Percentiles rank a stretch among this genome's conserved stretches.
Conservation (phyloP, 2,797 vertebrate species). For the Rachycentron canadum region DNA sequence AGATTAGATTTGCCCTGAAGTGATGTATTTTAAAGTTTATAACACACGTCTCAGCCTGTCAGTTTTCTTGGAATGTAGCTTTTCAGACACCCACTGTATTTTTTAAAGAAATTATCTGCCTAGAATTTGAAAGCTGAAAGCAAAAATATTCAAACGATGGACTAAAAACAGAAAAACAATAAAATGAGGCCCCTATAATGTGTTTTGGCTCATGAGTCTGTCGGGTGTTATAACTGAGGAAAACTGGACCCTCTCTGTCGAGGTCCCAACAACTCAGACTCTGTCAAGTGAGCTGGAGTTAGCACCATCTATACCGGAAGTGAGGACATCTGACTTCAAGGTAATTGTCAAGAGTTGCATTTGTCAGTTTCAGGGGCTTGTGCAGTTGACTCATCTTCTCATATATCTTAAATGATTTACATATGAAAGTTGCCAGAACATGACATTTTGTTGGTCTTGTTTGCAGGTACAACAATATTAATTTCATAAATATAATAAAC, state of each 20-base stretch:
- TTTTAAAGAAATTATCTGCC: neutral
- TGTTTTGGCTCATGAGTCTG: neutral
- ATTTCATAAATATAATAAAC: neutral
- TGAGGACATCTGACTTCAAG: neutral
- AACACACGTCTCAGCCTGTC: slow-evolving; percentile 60
- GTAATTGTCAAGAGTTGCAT: slow-evolving; percentile 13
- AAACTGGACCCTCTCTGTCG: neutral
- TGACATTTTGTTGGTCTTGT: neutral
- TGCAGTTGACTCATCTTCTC: neutral
- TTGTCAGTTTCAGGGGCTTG: neutral
- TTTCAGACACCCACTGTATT: neutral
- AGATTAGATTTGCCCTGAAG: neutral
- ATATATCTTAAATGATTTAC: neutral
- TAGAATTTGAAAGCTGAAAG: neutral
- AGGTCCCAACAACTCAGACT: slow-evolving; percentile 16
- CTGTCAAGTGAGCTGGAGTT: neutral
- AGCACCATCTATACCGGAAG: slow-evolving; percentile 24
- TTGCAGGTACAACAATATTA: neutral
- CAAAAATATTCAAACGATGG: neutral
- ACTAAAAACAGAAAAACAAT: neutral
- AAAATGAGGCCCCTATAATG: neutral
- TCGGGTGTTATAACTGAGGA: slow-evolving; percentile 67
- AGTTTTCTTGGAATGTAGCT: slow-evolving; percentile 37
- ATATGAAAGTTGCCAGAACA: neutral
- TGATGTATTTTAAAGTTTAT: slow-evolving; percentile 1